phyloP scores from a whole-genome alignment of 2,888 invertebrate species.

The Apamea anceps region DNA sequence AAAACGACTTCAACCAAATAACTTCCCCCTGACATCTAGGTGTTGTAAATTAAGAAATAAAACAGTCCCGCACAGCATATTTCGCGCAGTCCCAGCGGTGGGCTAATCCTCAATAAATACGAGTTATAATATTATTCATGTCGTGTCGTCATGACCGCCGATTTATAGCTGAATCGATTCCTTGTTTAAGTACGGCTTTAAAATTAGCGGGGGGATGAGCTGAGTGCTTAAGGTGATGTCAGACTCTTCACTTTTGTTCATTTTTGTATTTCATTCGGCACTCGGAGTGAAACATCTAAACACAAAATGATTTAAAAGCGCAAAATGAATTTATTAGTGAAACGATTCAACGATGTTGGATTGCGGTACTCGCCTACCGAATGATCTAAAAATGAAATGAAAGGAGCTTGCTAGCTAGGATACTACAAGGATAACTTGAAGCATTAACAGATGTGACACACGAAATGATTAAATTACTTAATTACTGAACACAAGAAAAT shows the following conservation, averaged over 20 bases:
- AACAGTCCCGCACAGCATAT: conserved; percentile 57
- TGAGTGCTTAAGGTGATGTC: too few species aligned
- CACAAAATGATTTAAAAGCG: background rate
- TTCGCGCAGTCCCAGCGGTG: conserved; percentile 67
- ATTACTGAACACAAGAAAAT: too few species aligned
- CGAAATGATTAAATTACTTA: too few species aligned
- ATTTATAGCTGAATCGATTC: conserved; percentile 85
- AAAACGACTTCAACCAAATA: conserved; percentile 26
- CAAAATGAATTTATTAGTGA: background rate
- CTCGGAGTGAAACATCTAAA: background rate
- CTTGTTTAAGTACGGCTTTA: conserved; percentile 74
- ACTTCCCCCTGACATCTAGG: conserved; percentile 42
- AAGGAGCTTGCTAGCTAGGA: too few species aligned
- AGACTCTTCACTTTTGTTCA: background rate
- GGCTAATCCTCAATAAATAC: conserved; percentile 83
- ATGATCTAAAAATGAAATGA: background rate
- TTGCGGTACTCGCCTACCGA: background rate
- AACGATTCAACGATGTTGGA: background rate
- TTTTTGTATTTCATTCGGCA: background rate
- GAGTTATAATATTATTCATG: conserved; percentile 85
- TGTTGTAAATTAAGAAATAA: conserved; percentile 71
- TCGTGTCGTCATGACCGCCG: conserved; percentile 81
- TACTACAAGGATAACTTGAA: background rate
- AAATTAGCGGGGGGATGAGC: conserved; percentile 59
- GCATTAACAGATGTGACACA: background rate